Base-by-base conservation (phyloP, 2,113 vertebrate genomes). In the Synodontis membranacea region DNA sequence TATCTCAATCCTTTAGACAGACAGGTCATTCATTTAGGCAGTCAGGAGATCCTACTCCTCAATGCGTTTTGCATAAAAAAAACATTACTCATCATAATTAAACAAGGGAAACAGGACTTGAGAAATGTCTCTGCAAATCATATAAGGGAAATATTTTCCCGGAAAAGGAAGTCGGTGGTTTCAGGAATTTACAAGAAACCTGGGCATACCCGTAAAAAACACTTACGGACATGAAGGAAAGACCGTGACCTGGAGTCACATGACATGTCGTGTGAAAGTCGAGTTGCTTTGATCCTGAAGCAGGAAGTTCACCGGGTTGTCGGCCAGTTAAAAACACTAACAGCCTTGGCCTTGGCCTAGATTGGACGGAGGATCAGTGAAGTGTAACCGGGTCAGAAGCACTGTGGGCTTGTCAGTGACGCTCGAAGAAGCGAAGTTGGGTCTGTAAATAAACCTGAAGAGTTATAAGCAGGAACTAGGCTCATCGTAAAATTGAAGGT, bases 361-460 rank as follows among this genome's bases (percentile, higher is more conserved):
- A 44, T 70, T 70, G 23, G 80, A 52, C 31, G 1, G 25, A 50
- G 46, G 82, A 23, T 60, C 72, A 60, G 56, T 58, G 28, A 88
- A 54, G 85, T 83, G 66, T 48, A 75, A 86, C 44, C 48, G 72
- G 87, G 70, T 79, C 80, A 88, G 72, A 54, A 37, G n/a, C 84
- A 48, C n/a, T 70, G 31, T 39, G 21, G 39, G 70, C 10, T 39
- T 6, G 39, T 44, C 70, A 74, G 9, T 37, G 28, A 74, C 28
- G 42, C 23, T 74, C 6, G 23, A 1, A 46, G 70, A 44, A 74
- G 70, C 14, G 42, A 39, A 42, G 9, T 1, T 42, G 17, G 5
- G 34, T 44, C 23, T 5, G 1, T 25, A 72, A 72, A 39, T 70
- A 39, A 70, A 39, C 34, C 6, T 3, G 21, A 64, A 11, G 1